Percentiles rank a stretch among this genome's conserved stretches.
Conservation (phyloP, 2,888 invertebrate species). For the Oasisia sp. region DNA sequence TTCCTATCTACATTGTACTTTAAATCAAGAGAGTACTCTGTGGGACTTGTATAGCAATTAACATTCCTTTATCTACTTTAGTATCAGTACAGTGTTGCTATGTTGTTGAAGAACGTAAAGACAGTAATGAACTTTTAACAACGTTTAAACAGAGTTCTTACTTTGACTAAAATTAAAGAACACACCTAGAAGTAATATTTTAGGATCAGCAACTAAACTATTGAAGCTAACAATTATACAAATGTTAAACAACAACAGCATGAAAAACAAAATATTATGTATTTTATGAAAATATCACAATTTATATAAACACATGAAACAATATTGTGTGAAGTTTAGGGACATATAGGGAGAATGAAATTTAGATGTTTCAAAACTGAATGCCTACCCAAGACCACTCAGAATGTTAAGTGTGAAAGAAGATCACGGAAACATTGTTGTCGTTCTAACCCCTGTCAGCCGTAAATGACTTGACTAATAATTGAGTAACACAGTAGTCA, state of each 20-base stretch:
- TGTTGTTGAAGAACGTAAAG: background rate
- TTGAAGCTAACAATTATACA: background rate
- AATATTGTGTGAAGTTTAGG: background rate
- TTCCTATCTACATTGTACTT: background rate
- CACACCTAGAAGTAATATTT: background rate
- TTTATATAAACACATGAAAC: background rate
- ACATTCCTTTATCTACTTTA: background rate
- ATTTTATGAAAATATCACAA: background rate
- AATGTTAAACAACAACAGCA: background rate
- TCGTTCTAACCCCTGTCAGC: background rate
- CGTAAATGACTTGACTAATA: background rate
- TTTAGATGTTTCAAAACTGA: background rate
- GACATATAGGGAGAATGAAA: background rate
- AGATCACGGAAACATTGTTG: background rate
- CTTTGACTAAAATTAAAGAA: background rate
- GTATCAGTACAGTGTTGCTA: background rate
- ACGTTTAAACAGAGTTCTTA: background rate
- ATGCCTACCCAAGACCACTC: background rate
- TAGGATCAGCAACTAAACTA: background rate
- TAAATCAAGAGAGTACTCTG: background rate
- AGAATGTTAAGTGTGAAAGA: background rate
- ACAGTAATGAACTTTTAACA: background rate
- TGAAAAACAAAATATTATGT: background rate
- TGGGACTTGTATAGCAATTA: background rate
- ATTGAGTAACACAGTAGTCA: background rate